Evolutionary conservation across 2,113 vertebrate genomes (phyloP), one percentile per base, ranked within the genome.

Genomic region (Craseonycteris thonglongyai): DNA sequence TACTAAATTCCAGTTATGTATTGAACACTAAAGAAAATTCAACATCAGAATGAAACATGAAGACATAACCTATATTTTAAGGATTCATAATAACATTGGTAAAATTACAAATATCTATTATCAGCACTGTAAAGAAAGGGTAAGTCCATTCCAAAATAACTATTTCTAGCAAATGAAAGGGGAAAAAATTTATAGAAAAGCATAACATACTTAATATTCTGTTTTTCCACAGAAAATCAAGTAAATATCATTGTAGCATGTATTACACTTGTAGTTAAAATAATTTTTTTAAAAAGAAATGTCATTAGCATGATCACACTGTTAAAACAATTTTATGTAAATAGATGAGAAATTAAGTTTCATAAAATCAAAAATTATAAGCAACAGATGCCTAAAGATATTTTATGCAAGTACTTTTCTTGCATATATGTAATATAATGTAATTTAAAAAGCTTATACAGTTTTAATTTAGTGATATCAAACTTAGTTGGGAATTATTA

Each of bases 301-400:
- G 38, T 35, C 28, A 81, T n/a, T 78, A 86, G 26, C 26, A 90
- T 75, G 5, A 75, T 54, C 15, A 49, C 28, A 61, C 2, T 65
- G 56, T 88, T 68, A 66, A 95, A 93, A 68, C 56, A 92, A 92
- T 22, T 74, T 90, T 61, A 86, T 14, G 14, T 75, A 88, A 80
- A 81, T 0, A 93, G 5, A 65, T 33, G 18, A 88, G 40, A 88
- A 93, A 90, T 56, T 49, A 56, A 47, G 51, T 96, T 75, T 93
- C 24, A 96, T 65, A 85, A 81, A 81, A 91, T 91, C 33, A 83
- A 61, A 93, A 95, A 91, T 79, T 87, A 65, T 35, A 90, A 92
- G 49, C 26, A 94, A 83, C 16, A 91, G 24, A 79, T 21, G 1
- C 10, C 72, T 84, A 49, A 93, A 91, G 63, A 47, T 93, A 85